Evolutionary conservation across 1,140 invertebrate genomes (phyloP).

Genomic region (Drosophila kepulauana): DNA sequence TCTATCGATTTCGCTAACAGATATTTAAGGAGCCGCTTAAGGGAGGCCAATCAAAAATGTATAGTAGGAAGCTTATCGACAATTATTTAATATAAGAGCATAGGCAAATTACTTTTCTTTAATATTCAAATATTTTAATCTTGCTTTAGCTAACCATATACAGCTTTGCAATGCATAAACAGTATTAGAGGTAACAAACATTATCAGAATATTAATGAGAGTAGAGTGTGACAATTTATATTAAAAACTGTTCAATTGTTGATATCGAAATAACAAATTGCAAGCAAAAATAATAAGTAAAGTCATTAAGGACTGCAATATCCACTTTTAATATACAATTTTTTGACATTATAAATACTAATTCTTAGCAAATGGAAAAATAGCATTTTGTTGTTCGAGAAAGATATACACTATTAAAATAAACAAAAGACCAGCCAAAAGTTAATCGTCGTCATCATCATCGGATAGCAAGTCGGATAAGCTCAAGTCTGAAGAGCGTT

Average conservation of each 20-base stretch:
- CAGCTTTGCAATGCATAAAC: neutral
- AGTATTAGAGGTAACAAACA: neutral
- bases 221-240: too few relatives aligned
- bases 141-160: neutral
- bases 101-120: neutral
- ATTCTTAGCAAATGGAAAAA: conserved; percentile 14
- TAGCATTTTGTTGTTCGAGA: conserved; percentile 29
- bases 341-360: conserved; percentile 24
- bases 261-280: too few relatives aligned
- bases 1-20: neutral
- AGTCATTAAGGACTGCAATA: neutral
- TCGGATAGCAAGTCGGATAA: conserved; percentile 63
- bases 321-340: conserved; percentile 18
- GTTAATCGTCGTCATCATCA: conserved; percentile 43
- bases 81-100: conserved; percentile 16
- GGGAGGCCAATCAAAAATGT: conserved; percentile 16
- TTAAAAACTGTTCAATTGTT: too few relatives aligned
- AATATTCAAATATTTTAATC: conserved; percentile 21
- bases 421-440: conserved; percentile 48
- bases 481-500: conserved; percentile 64
- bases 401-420: conserved; percentile 32
- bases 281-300: neutral
- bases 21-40: neutral
- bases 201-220: neutral
- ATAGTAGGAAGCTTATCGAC: neutral